Conservation (phyloP, 2,888 invertebrate genomes). For the Auanema sp. region DNA sequence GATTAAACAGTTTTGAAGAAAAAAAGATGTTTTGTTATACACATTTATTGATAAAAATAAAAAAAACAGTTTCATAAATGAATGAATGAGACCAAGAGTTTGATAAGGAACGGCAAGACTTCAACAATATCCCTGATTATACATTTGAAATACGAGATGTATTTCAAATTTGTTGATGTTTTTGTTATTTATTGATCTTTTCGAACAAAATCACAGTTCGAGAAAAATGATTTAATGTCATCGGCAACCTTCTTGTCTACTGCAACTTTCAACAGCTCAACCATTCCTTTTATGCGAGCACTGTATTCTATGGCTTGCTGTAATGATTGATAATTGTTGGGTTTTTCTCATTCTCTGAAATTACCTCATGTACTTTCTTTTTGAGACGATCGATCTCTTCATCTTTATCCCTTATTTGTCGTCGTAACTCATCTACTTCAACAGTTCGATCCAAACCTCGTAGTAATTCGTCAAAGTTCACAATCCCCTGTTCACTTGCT, state of each 20-base stretch:
- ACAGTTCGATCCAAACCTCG: constrained; percentile 20
- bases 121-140: neutral
- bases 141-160: neutral
- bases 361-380: constrained; percentile 18
- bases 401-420: constrained; percentile 18
- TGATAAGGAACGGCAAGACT: too few species aligned
- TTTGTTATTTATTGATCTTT: neutral
- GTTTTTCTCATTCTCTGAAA: neutral
- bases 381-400: constrained; percentile 19
- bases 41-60: too few species aligned
- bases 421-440: constrained; percentile 18
- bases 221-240: constrained; percentile 8
- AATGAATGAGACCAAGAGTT: too few species aligned
- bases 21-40: too few species aligned
- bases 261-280: constrained; percentile 20
- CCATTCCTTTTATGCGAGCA: constrained; percentile 10
- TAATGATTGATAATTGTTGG: neutral
- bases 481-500: too few species aligned
- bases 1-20: too few species aligned
- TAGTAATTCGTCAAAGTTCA: constrained; percentile 21
- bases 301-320: constrained; percentile 22
- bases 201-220: constrained; percentile 12
- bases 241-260: constrained; percentile 21
- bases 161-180: neutral
- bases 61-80: too few species aligned